Base-by-base conservation (phyloP, 2,113 vertebrate species). In the Pheucticus melanocephalus region DNA sequence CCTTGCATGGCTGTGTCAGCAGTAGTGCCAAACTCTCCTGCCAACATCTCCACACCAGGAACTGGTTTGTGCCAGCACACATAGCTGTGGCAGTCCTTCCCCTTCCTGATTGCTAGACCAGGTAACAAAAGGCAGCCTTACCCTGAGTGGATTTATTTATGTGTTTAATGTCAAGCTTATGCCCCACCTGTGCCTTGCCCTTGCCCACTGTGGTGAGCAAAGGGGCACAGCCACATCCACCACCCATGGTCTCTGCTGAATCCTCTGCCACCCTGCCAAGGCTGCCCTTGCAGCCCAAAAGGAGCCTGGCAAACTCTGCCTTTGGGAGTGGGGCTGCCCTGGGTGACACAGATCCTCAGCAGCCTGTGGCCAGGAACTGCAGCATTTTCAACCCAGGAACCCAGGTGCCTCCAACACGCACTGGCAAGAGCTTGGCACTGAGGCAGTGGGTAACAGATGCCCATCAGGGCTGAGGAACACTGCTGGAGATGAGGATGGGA, bases 1-100 rank as follows among this genome's bases (percentile, higher is more conserved):
- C 44, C 15, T 60, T 53, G 47, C 33, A 4, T 2, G 25, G 37
- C 39, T 79, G 30, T 0, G 0, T 37, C 69, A 66, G 59, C 42
- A 53, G 1, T 0, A n/a, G 27, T 4, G 21, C 44, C 20, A 8
- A 80, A n/a, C 11, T 23, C 68, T 89, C 40, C 76, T 15, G 65
- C 17, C 2, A 18, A 0, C 20, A 42, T 1, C 40, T 56, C 24
- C 31, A 27, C 84, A 30, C 10, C 30, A 82, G 45, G 6, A 1
- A 10, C 1, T 31, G 24, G 31, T 69, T 86, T 83, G 50, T 40
- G 59, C 71, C 64, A 72, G 53, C 90, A 48, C 57, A 21, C 2
- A 0, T 13, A 45, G 35, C 59, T 47, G 5, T 21, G 66, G 37
- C 31, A 20, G 11, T 28, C 65, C 17, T 54, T 66, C 6, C 10